Base-by-base conservation (phyloP, 2,888 invertebrate species). In the Caprella mutica region DNA sequence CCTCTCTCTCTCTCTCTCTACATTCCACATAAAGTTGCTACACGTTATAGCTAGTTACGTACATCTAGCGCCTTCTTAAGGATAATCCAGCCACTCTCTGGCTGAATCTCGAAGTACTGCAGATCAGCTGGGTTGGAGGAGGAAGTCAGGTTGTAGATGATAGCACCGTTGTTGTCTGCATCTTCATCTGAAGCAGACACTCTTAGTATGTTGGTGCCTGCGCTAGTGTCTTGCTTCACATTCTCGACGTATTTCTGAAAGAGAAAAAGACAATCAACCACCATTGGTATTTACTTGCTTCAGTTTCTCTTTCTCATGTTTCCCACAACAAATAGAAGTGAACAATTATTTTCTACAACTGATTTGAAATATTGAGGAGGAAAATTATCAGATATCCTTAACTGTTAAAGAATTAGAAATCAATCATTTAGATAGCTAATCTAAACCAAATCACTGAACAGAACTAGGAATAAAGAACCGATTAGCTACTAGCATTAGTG, bases 101-200 rank as follows among this genome's bases (percentile, higher is more conserved):
- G 85, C 76, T 94, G 93, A 69, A 97, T 92, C 73, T 88, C 87
- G 74, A 98, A 97, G 76, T 94, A 92, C 72, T 92, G 90, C 70
- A 93, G 80, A 74, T 90, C 89, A 54, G 84, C 83, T 12, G 87
- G 84, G 73, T 91, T 89, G 69, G 84, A 85, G 1, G 89, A 87
- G 39, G 92, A 88, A 69, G 86, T 90, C 68, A 94, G 76, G 42
- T 89, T 86, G 72, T 93, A 94, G 17, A 88, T 82, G 70, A 94
- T 92, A 56, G 90, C 91, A 24, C 94, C 93, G 73, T 97, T 97
- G 73, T 89, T 88, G 71, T 94, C 94, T 33, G 92, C 91, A 77
- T 96, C 96, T 75, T 93, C 93, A 72, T 93, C 93, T 42, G 92
- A 93, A 61, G 94, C 93, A 19, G 93, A 94, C 27, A 94, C 92